Base-by-base conservation (phyloP, 2,888 invertebrate species). In the Dasypolia templi region DNA sequence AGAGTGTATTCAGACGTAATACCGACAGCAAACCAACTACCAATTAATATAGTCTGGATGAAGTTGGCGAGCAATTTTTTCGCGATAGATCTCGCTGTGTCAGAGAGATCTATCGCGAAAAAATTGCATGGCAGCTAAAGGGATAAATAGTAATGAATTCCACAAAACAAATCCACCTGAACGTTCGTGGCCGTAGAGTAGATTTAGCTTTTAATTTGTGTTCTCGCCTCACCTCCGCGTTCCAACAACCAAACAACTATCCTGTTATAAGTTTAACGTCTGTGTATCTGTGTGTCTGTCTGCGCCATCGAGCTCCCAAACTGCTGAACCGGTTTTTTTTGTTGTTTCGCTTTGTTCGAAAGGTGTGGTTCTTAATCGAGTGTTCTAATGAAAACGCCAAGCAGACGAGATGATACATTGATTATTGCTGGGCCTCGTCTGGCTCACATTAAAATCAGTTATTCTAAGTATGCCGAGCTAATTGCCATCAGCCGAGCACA, bases 1-100 rank as follows among this genome's bases (percentile, higher is more conserved):
- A 62, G 66, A 59, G n/a, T 65, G 75, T 65, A 74, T 56, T 65
- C 79, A 70, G 79, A 56, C 3, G 12, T 42, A 42, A 22, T 59
- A 44, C 61, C 14, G 12, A 32, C 22, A 29, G n/a, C n/a, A 55
- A 66, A 22, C 1, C 14, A 12, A 64, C 29, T 46, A 12, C 19
- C 4, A 26, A 29, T 62, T 12, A 62, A 3, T 39, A 26, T 19
- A 42, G 26, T 35, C 5, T 44, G 32, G 17, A 32, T 35, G 14
- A 35, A 46, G 11, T 49, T 69, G 39, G 4, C 71, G 26, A 4
- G 9, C 12, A 12, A n/a, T n/a, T n/a, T n/a, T n/a, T n/a, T n/a
- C n/a, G n/a, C n/a, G n/a, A n/a, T n/a, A n/a, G n/a, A n/a, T n/a
- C n/a, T n/a, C n/a, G n/a, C n/a, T n/a, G n/a, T n/a, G n/a, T n/a